phyloP scores from a whole-genome alignment of 2,888 invertebrate species.

The Acholoe squamosa region DNA sequence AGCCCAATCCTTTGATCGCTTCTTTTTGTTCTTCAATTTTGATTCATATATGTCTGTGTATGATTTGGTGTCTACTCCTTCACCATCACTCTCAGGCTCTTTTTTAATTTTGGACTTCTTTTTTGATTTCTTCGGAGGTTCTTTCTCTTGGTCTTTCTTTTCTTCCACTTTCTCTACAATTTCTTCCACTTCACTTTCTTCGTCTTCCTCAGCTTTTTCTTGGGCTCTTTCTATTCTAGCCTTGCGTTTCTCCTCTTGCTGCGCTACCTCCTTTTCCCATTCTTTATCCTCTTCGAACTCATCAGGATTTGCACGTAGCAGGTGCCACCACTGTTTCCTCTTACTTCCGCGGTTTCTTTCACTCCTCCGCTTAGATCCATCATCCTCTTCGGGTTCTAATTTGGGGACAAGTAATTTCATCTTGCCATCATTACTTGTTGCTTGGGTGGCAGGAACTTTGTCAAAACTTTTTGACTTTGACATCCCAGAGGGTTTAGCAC shows the following conservation, averaged over 20 bases:
- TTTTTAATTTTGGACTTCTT: slow-evolving; percentile 58
- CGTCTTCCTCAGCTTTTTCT: background rate
- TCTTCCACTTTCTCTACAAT: background rate
- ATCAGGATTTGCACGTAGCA: slow-evolving; percentile 69
- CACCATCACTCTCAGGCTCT: slow-evolving; percentile 7
- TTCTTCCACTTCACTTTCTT: slow-evolving; percentile 18
- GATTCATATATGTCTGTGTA: slow-evolving; percentile 49
- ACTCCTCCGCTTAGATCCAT: slow-evolving; percentile 61
- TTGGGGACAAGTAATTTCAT: background rate
- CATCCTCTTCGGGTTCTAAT: slow-evolving; percentile 49
- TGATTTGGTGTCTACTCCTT: background rate
- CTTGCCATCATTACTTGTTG: background rate
- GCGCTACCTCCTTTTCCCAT: slow-evolving; percentile 64
- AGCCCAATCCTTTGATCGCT: slow-evolving; percentile 39
- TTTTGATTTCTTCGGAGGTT: slow-evolving; percentile 13
- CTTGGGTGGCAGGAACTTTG: background rate
- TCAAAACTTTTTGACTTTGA: slow-evolving; percentile 42
- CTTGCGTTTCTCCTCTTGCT: slow-evolving; percentile 55
- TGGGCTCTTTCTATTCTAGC: slow-evolving; percentile 1
- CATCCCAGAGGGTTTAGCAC: background rate
- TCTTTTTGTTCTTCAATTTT: slow-evolving; percentile 42
- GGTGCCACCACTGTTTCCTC: slow-evolving; percentile 68
- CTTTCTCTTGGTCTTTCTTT: background rate
- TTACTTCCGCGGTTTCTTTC: slow-evolving; percentile 63
- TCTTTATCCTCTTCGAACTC: slow-evolving; percentile 65